Conservation (phyloP, 2,113 vertebrate genomes). For the Mystacornis crossleyi region DNA sequence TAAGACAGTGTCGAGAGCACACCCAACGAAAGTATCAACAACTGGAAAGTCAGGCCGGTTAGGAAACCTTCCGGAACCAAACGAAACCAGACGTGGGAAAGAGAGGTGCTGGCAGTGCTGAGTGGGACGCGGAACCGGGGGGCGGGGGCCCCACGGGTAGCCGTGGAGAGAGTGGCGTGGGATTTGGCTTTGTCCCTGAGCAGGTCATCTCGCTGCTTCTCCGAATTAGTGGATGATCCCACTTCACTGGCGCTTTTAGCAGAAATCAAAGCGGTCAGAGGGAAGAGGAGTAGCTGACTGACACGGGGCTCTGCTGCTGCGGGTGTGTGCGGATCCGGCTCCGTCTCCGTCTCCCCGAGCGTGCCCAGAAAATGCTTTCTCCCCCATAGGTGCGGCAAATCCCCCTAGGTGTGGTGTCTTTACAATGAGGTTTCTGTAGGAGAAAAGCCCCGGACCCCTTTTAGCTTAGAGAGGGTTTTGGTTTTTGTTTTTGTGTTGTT, state of each 20-base stretch:
- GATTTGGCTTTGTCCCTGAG: not conserved
- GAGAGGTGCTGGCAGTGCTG: not conserved
- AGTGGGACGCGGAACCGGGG: not conserved
- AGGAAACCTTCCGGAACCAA: not conserved
- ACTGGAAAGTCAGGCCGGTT: not conserved
- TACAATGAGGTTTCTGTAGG: accelerated
- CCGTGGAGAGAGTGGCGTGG: not conserved
- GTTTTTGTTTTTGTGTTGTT: too few relatives aligned
- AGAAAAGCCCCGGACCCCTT: not conserved
- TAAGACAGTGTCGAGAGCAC: not conserved
- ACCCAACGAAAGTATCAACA: not conserved
- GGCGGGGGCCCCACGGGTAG: not conserved
- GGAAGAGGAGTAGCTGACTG: not conserved
- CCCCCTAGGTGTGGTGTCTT: not conserved
- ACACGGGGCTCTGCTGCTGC: not conserved
- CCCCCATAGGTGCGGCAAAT: not conserved
- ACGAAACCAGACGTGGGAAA: not conserved
- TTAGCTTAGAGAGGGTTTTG: not conserved
- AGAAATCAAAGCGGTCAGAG: not conserved
- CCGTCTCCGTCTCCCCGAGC: accelerated
- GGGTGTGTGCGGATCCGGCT: not conserved
- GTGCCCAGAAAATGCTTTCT: not conserved
- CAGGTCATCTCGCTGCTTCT: not conserved
- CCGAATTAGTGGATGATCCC: not conserved
- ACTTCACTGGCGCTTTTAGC: not conserved